Conservation (phyloP, 2,113 vertebrate species). For the Chaetodon auriga region DNA sequence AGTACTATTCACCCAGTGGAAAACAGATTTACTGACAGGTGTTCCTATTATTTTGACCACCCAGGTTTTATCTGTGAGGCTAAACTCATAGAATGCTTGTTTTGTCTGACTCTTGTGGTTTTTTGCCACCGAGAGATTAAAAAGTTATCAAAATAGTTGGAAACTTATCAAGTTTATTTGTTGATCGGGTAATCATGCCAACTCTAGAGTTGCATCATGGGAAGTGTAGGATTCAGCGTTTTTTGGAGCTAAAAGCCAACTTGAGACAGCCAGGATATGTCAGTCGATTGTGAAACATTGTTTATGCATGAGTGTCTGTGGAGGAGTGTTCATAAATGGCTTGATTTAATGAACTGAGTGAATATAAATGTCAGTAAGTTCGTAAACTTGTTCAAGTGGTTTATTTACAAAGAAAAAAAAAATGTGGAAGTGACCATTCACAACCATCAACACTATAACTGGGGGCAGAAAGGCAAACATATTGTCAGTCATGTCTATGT, state of each 20-base stretch:
- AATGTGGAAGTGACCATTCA: conserved; percentile 45
- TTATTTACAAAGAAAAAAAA: conserved; percentile 82
- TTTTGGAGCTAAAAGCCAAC: neutral
- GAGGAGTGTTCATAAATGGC: neutral
- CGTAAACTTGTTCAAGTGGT: conserved; percentile 56
- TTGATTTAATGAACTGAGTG: neutral
- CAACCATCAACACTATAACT: conserved; percentile 60
- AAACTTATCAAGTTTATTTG: too few relatives aligned
- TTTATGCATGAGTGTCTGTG: neutral
- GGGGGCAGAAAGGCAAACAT: conserved; percentile 50
- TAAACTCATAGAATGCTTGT: neutral
- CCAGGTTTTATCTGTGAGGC: neutral
- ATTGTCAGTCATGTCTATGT: conserved; percentile 70
- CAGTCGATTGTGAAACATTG: neutral
- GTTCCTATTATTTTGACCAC: neutral
- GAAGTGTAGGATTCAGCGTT: neutral
- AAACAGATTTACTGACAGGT: neutral
- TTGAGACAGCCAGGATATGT: neutral
- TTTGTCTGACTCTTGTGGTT: neutral
- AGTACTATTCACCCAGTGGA: neutral
- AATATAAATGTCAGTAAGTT: neutral
- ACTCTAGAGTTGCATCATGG: neutral
- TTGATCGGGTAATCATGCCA: too few relatives aligned
- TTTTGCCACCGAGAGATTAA: neutral
- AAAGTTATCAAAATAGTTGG: too few relatives aligned